Evolutionary conservation across 2,113 vertebrate genomes (phyloP), one percentile per base, ranked within the genome.

Genomic region (Tetraodon nigroviridis): DNA sequence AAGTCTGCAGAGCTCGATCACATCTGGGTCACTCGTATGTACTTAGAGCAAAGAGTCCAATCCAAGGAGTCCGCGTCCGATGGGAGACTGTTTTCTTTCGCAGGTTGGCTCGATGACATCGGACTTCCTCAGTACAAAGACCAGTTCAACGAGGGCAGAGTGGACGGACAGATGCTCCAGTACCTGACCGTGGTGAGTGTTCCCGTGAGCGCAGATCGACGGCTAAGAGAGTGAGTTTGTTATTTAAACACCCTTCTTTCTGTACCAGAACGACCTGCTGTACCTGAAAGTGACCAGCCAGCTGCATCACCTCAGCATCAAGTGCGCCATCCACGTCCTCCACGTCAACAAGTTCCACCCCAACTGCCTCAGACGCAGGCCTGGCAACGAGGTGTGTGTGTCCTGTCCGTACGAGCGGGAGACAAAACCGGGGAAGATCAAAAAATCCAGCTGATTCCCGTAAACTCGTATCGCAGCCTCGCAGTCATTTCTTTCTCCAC

Each of bases 61-160:
- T 1, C 17, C 17, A 6, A n/a, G n/a, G 1, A 32, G 16, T 4
- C 21, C 50, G 2, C 3, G 7, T 37, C 32, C 11, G 2, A 37
- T 12, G 32, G 24, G 24, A 21, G 6, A 16, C 42, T 15, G 42
- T 5, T 44, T 0, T 44, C 4, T 3, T 29, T 7, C 27, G 16
- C 12, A 97, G 97, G 97, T 6, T 99, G 97, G 97, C 93, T 99
- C 0, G 97, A 99, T 69, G 97, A 99, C 67, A 97, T 99, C 14
- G 97, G 97, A 19, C 90, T 99, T 49, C 97, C 97, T 37, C 97
- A 99, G 61, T 99, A 99, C 84, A 99, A 99, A 85, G 95, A 98
- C 84, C 97, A 98, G 71, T 99, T 99, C 73, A 92, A 92, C 10
- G 95, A 99, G 42, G 92, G 91, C 32, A 87, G 95, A 77, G 93